Evolutionary conservation across 2,888 invertebrate genomes (phyloP), one percentile per base, ranked within the genome.

Genomic region (Tetranychus piercei): DNA sequence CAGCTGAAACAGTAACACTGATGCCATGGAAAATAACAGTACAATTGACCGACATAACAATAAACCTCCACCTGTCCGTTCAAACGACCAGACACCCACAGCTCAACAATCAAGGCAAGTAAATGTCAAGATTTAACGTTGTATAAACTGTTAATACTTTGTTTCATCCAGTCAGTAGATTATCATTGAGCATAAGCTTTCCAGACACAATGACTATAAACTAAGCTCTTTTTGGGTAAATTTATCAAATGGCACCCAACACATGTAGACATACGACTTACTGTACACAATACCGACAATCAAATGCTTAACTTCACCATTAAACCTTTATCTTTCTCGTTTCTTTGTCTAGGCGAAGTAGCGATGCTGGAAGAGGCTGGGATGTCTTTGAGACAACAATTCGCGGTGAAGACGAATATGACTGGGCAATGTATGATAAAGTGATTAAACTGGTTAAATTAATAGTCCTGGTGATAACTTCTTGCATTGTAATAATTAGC

Each of bases 371-470:
- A 7, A 18, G 69, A 45, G 45, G 44, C 7, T 76, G 76, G 76
- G 76, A 76, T 73, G 23, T 64, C 15, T 76, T 76, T 44, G 70
- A 74, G 44, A 76, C 76, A 15, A 69, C 76, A 72, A 45, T 74
- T 73, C 1, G 76, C 45, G 76, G 74, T 6, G 74, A 76, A 15
- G 76, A 76, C 23, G 72, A 73, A 1, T 44, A 67, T 2, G 73
- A 74, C 9, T 43, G 64, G 9, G 71, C 23, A 43, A 74, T 74
- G 74, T 67, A 74, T 11, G 65, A 76, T 70, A 45, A 74, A 15
- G 34, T 77, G 7, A 67, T 78, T 44, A 76, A 76, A 73, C 74
- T 76, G 11, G 74, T 78, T 44, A 78, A 78, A 75, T 44, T 78
- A 20, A 65, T 78, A 20, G 74, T 76, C 18, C 77, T 78, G 65